Percentiles rank a stretch among this genome's conserved stretches.
These are phyloP conservation scores for Falco naumanni DNA, from an alignment of 2,797 vertebrate genomes.

Conservation along the genomic window DNA sequence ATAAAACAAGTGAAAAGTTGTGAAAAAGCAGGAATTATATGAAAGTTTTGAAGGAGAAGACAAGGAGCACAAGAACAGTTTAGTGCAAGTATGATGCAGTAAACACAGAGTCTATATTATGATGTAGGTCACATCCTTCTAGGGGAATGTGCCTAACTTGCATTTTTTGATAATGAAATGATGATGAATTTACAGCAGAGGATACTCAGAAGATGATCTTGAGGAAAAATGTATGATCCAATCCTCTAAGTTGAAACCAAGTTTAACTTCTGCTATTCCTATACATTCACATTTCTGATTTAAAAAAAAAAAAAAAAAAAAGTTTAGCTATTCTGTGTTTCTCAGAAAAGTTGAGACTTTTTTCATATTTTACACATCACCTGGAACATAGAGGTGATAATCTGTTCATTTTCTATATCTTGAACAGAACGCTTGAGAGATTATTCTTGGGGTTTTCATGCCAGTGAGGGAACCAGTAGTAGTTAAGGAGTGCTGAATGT, in stretches of 20 bases:
- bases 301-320: not conserved
- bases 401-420: not conserved
- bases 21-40: not conserved
- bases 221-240: conserved; percentile 8
- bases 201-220: conserved; percentile 35
- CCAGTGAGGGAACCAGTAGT: not conserved
- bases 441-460: not conserved
- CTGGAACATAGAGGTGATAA: not conserved
- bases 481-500: not conserved
- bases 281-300: not conserved
- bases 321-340: not conserved
- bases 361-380: not conserved
- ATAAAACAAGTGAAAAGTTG: not conserved
- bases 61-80: not conserved
- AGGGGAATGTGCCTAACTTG: conserved; percentile 7
- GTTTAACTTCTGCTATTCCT: not conserved
- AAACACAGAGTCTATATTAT: conserved; percentile 7
- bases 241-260: not conserved
- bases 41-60: conserved; percentile 34
- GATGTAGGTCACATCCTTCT: conserved; percentile 49
- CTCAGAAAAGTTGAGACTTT: not conserved
- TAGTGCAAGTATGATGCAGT: conserved; percentile 4
- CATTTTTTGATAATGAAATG: conserved; percentile 56
- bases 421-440: not conserved
- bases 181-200: conserved; percentile 52